Evolutionary conservation across 2,797 vertebrate genomes (phyloP).

Genomic region (Nyctibius grandis): DNA sequence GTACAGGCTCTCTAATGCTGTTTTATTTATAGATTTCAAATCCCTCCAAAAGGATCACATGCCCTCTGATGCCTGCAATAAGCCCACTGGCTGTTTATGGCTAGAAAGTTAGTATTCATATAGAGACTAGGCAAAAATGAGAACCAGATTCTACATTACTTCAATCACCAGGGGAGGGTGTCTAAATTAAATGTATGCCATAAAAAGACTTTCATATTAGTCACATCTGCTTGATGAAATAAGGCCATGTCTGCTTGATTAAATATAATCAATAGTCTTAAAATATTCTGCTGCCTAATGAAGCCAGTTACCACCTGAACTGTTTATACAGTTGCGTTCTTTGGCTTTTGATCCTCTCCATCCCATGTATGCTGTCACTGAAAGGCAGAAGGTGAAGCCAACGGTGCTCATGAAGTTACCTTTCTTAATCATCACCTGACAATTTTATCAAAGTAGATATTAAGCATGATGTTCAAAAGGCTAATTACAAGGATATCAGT

Average conservation of each 20-base stretch:
- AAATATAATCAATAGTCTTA: conserved; percentile 35
- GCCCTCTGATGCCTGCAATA: not conserved
- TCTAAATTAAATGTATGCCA: conserved; percentile 11
- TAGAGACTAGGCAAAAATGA: conserved; percentile 25
- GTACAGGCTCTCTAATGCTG: not conserved
- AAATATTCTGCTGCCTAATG: conserved; percentile 26
- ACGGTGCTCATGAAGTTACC: not conserved
- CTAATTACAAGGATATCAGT: not conserved
- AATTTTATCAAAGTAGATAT: not conserved
- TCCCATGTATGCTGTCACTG: not conserved
- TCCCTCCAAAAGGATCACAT: not conserved
- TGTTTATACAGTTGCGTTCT: not conserved
- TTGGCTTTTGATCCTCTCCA: not conserved
- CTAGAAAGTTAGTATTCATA: conserved; percentile 5
- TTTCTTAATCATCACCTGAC: not conserved
- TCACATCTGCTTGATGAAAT: conserved; percentile 27
- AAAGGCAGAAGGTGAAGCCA: not conserved
- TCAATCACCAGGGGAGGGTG: not conserved
- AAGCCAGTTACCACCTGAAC: conserved; percentile 9
- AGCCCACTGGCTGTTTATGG: not conserved
- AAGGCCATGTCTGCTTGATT: not conserved
- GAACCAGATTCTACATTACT: conserved; percentile 20
- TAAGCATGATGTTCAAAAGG: not conserved
- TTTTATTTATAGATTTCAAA: conserved; percentile 13
- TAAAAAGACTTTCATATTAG: conserved; percentile 18